These are phyloP conservation scores for Cecidostiba fungosa DNA, from an alignment of 2,888 invertebrate genomes.

Conservation along the genomic window DNA sequence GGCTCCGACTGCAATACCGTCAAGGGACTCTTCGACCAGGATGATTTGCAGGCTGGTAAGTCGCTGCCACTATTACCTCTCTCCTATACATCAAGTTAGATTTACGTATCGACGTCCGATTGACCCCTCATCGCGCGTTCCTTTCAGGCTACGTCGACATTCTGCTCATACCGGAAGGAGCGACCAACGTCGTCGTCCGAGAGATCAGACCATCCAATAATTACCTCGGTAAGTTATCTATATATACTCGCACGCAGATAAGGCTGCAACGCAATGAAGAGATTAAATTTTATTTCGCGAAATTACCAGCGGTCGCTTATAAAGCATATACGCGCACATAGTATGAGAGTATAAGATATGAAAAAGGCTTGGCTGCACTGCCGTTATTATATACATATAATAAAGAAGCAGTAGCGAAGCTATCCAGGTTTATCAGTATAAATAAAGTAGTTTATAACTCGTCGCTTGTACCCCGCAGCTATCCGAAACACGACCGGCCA, in stretches of 20 bases:
- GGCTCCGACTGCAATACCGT: conserved; percentile 93
- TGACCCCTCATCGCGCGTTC: neutral
- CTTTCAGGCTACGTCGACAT: conserved; percentile 94
- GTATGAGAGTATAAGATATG: neutral
- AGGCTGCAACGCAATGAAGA: too few species aligned
- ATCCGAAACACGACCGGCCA: conserved; percentile 90
- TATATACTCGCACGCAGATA: too few species aligned
- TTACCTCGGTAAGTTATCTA: conserved; percentile 87
- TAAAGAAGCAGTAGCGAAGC: neutral
- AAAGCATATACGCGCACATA: neutral
- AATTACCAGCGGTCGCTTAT: neutral
- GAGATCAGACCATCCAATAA: conserved; percentile 93
- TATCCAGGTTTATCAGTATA: neutral
- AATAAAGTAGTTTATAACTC: conserved; percentile 21
- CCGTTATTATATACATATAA: too few species aligned
- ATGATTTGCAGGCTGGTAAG: conserved; percentile 88
- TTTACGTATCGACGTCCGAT: conserved; percentile 3
- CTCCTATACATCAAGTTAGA: conserved; percentile 32
- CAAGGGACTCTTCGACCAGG: conserved; percentile 86
- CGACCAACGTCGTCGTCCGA: conserved; percentile 92
- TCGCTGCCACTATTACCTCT: conserved; percentile 43
- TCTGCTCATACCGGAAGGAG: conserved; percentile 93
- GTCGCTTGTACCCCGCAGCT: conserved; percentile 83
- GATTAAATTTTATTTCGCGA: too few species aligned
- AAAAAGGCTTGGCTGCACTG: too few species aligned